These are phyloP conservation scores for Camponotus fellah DNA, from an alignment of 2,888 invertebrate species.

Conservation along the genomic window DNA sequence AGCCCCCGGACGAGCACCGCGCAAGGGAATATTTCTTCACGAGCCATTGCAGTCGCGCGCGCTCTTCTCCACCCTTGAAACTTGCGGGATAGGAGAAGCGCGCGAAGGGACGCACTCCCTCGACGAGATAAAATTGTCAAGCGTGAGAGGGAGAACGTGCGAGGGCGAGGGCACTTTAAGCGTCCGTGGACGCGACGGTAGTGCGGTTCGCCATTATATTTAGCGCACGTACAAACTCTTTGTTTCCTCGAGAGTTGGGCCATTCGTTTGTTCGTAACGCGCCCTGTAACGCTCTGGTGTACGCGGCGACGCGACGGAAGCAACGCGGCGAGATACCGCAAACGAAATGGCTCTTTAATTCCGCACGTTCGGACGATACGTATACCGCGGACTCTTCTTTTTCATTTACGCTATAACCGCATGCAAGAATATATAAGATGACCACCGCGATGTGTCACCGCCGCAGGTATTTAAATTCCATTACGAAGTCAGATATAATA, in stretches of 20 bases:
- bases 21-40: slow-evolving; percentile 64
- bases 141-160: slow-evolving; percentile 25
- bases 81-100: slow-evolving; percentile 3
- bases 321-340: slow-evolving; percentile 31
- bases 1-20: slow-evolving; percentile 1
- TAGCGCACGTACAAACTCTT: slow-evolving; percentile 71
- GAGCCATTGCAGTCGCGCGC: slow-evolving; percentile 40
- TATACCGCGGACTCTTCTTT: slow-evolving; percentile 23
- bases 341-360: slow-evolving; percentile 61
- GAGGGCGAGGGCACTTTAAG: slow-evolving; percentile 18
- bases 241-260: slow-evolving; percentile 70
- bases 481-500: slow-evolving; percentile 21
- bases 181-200: slow-evolving; percentile 16
- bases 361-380: slow-evolving; percentile 56
- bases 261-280: slow-evolving; percentile 71
- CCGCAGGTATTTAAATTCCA: slow-evolving; percentile 35
- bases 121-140: slow-evolving; percentile 68
- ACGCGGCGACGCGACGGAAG: slow-evolving; percentile 47
- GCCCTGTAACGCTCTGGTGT: slow-evolving; percentile 55
- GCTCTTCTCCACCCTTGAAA: slow-evolving; percentile 34
- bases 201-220: slow-evolving; percentile 58
- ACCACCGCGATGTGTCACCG: slow-evolving; percentile 21
- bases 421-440: slow-evolving; percentile 28
- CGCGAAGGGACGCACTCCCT: slow-evolving; percentile 26
- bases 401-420: slow-evolving; percentile 23